A percentile compares a stretch with the other conserved stretches of the same genome.
Conservation (phyloP, 1,140 invertebrate genomes). For the Drosophila parvula region DNA sequence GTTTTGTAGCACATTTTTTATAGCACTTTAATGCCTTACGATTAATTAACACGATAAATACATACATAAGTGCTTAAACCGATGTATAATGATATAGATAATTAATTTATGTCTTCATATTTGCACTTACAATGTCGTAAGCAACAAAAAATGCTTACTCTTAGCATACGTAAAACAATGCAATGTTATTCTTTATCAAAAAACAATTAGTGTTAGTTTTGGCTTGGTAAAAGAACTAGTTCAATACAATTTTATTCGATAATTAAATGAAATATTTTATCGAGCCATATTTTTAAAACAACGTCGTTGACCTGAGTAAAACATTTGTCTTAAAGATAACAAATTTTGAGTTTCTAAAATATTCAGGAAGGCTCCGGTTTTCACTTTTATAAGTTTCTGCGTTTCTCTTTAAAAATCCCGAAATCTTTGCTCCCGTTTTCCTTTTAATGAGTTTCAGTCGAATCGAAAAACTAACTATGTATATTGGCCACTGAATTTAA, state of each 20-base stretch:
- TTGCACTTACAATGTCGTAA: not conserved
- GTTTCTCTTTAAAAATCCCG: too few relatives aligned
- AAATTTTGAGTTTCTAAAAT: too few relatives aligned
- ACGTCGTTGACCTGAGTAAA: too few relatives aligned
- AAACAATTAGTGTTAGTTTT: not conserved
- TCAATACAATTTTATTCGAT: not conserved
- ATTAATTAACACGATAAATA: not conserved
- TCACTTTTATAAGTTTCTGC: too few relatives aligned
- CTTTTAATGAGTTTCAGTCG: too few relatives aligned
- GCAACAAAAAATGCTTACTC: not conserved
- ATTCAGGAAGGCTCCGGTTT: too few relatives aligned
- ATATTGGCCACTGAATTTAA: too few relatives aligned
- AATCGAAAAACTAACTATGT: too few relatives aligned
- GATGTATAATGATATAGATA: not conserved
- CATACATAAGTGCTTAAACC: not conserved
- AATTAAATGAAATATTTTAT: not conserved
- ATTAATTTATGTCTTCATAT: not conserved
- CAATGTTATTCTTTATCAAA: conserved; percentile 8
- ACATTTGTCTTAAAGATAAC: too few relatives aligned
- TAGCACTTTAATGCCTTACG: not conserved
- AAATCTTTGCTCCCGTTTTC: too few relatives aligned
- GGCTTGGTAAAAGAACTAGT: not conserved
- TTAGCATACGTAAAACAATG: not conserved
- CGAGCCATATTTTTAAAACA: not conserved
- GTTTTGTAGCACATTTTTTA: not conserved